Conservation (phyloP, 2,113 vertebrate genomes). For the Sinocyclocheilus anophthalmus region DNA sequence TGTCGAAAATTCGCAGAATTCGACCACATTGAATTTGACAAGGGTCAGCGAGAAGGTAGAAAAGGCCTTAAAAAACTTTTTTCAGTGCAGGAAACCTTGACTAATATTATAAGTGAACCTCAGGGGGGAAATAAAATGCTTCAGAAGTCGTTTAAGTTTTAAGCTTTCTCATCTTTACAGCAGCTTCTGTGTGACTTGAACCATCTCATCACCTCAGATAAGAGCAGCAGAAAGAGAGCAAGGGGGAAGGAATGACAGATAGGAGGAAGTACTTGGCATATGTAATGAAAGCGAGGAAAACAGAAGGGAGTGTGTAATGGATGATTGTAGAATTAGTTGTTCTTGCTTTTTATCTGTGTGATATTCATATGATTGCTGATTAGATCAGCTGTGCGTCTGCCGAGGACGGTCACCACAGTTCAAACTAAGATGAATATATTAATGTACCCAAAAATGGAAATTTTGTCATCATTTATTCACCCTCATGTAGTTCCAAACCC, state of each 20-base stretch:
- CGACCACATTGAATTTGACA: neutral
- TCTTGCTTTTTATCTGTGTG: neutral
- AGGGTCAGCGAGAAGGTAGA: neutral
- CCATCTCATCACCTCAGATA: neutral
- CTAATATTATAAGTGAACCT: conserved; percentile 6
- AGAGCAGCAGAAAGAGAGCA: neutral
- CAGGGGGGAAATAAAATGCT: neutral
- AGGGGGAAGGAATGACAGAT: neutral
- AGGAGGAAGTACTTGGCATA: neutral
- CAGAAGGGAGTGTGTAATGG: neutral
- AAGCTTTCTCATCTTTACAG: neutral
- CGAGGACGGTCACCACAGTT: neutral
- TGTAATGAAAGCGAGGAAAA: neutral
- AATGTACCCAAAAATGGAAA: too few relatives aligned
- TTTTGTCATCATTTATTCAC: too few relatives aligned
- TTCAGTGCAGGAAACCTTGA: conserved; percentile 4
- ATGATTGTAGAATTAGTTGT: neutral
- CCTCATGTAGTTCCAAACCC: too few relatives aligned
- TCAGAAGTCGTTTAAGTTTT: neutral
- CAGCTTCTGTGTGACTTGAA: conserved; percentile 8
- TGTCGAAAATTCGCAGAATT: neutral
- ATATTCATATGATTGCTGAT: conserved; percentile 17
- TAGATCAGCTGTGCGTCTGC: neutral
- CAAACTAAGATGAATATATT: too few relatives aligned
- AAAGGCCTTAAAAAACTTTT: neutral